A percentile compares a stretch with the other conserved stretches of the same genome.
These are phyloP conservation scores for Oscheius sp. DNA, from an alignment of 1,140 invertebrate species.

Conservation along the genomic window DNA sequence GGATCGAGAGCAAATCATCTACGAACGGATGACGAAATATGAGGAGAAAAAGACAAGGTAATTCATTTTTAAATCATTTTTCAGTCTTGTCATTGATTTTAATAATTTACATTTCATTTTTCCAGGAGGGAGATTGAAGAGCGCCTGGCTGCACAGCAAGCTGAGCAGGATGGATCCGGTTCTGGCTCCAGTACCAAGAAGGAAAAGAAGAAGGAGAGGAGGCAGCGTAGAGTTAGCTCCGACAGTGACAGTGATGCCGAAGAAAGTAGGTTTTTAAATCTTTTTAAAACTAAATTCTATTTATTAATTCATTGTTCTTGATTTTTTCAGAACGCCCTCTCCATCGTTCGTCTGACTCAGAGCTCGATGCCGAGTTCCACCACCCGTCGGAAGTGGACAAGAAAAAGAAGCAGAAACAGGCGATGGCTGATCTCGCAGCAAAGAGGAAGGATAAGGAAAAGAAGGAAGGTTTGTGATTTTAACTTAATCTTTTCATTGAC, in stretches of 20 bases:
- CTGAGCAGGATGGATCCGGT: background rate
- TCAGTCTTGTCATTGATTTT: background rate
- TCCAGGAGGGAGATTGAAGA: conserved; percentile 10
- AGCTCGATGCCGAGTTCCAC: conserved; percentile 51
- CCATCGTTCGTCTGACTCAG: conserved; percentile 26
- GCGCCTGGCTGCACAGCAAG: conserved; percentile 7
- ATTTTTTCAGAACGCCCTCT: background rate
- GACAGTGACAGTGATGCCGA: background rate
- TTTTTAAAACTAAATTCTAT: background rate
- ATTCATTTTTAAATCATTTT: no score
- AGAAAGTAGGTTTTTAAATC: conserved; percentile 25
- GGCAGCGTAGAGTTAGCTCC: conserved; percentile 8
- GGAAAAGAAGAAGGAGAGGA: conserved; percentile 17
- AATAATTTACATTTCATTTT: conserved; percentile 3
- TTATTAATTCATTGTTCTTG: conserved; percentile 7
- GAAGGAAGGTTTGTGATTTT: conserved; percentile 44
- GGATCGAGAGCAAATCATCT: conserved; percentile 38
- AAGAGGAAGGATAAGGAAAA: conserved; percentile 57
- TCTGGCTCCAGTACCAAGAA: conserved; percentile 3
- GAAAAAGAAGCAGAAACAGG: conserved; percentile 54
- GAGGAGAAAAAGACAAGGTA: conserved; percentile 37
- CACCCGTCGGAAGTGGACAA: conserved; percentile 49
- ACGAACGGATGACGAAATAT: conserved; percentile 33
- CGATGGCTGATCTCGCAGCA: conserved; percentile 47
- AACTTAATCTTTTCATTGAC: background rate